These are phyloP conservation scores for Anguilla megastoma DNA, from an alignment of 2,797 vertebrate species.

Conservation along the genomic window DNA sequence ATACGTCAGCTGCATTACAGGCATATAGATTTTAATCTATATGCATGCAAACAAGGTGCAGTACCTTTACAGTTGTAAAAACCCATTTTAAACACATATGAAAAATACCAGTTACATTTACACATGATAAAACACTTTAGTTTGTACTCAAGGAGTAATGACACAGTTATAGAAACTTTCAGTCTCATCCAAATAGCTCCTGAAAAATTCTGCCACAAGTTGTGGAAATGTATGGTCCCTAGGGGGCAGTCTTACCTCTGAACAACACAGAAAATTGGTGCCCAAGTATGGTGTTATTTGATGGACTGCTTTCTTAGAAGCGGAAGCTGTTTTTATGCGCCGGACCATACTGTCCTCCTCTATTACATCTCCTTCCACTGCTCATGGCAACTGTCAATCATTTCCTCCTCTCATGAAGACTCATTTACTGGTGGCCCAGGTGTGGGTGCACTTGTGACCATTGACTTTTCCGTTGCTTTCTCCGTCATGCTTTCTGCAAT, in stretches of 20 bases:
- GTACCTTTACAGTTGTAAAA: too few relatives aligned
- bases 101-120: neutral
- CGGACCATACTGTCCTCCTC: neutral
- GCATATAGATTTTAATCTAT: too few relatives aligned
- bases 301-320: neutral
- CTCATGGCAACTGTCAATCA: neutral
- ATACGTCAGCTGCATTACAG: too few relatives aligned
- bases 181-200: neutral
- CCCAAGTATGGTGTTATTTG: neutral
- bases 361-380: neutral
- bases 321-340: neutral
- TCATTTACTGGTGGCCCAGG: neutral
- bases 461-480: neutral
- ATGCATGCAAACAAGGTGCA: too few relatives aligned
- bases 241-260: neutral
- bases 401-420: neutral
- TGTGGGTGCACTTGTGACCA: neutral
- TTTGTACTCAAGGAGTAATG: neutral
- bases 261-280: neutral
- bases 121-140: neutral
- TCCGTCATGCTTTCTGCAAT: neutral
- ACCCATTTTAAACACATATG: neutral
- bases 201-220: neutral
- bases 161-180: neutral
- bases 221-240: neutral